phyloP scores from a whole-genome alignment of 2,113 vertebrate genomes.

The Periophthalmus modestus region DNA sequence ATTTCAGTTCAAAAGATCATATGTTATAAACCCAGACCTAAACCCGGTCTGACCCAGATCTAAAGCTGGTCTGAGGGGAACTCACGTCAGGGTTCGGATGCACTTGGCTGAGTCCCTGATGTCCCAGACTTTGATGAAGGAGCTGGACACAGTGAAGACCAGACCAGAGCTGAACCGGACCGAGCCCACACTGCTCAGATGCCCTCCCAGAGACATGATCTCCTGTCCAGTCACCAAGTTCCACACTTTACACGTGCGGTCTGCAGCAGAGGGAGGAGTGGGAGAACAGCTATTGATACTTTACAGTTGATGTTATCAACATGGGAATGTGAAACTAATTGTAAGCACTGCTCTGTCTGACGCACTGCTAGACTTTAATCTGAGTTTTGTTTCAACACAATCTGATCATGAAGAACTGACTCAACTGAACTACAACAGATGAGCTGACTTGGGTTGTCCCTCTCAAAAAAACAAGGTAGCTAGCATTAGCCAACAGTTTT shows the following conservation, averaged over 20 bases:
- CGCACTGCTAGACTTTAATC: too few relatives aligned
- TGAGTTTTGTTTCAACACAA: too few relatives aligned
- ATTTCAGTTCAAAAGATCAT: too few relatives aligned
- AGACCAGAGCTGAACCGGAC: conserved; percentile 94
- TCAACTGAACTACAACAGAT: too few relatives aligned
- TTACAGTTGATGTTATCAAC: too few relatives aligned
- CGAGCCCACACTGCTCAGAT: conserved; percentile 92
- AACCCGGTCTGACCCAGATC: neutral
- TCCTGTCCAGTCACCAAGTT: conserved; percentile 98
- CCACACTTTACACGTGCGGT: conserved; percentile 98
- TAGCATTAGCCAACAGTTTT: too few relatives aligned
- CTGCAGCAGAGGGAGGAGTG: conserved; percentile 60
- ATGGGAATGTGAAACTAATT: too few relatives aligned
- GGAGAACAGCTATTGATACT: neutral
- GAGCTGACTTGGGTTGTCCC: too few relatives aligned
- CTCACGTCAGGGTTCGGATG: conserved; percentile 93
- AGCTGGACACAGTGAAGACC: conserved; percentile 96
- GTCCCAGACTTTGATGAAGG: conserved; percentile 98
- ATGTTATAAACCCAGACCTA: neutral
- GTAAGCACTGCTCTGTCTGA: too few relatives aligned
- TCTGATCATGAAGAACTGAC: too few relatives aligned
- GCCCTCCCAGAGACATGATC: conserved; percentile 88
- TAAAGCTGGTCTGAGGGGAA: conserved; percentile 19
- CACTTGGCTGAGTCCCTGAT: conserved; percentile 97
- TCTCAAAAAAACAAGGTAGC: too few relatives aligned